Conservation (phyloP, 2,888 invertebrate genomes). For the Pterostichus madidus region DNA sequence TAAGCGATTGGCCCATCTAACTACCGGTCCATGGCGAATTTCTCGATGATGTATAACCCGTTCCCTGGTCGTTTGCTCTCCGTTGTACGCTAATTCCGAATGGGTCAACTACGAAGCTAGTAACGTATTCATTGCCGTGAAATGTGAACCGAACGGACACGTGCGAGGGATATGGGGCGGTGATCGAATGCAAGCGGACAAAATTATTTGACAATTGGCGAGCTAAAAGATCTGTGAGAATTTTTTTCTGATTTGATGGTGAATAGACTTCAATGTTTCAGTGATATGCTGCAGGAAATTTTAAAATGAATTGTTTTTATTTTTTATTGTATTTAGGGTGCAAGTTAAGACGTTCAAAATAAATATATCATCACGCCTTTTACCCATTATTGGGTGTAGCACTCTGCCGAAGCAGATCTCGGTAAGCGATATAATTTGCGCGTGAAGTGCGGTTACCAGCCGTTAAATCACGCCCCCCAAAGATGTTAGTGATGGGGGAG, state of each 20-base stretch:
- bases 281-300: background rate
- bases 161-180: constrained; percentile 21
- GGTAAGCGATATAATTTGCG: too few species aligned
- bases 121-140: constrained; percentile 64
- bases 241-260: too few species aligned
- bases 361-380: too few species aligned
- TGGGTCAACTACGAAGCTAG: constrained; percentile 48
- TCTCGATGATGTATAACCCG: constrained; percentile 50
- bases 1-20: constrained; percentile 18
- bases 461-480: too few species aligned
- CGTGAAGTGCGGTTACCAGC: too few species aligned
- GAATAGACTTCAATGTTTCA: background rate
- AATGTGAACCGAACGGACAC: constrained; percentile 53
- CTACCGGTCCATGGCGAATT: constrained; percentile 26
- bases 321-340: too few species aligned
- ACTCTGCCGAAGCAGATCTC: too few species aligned
- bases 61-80: background rate
- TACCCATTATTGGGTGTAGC: too few species aligned
- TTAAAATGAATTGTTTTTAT: too few species aligned
- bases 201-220: background rate
- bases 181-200: background rate
- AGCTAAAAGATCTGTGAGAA: too few species aligned
- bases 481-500: too few species aligned
- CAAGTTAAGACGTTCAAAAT: too few species aligned
- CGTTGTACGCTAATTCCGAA: background rate